Evolutionary conservation across 2,797 vertebrate genomes (phyloP), one percentile per base, ranked within the genome.

Genomic region (Aeoliscus strigatus): DNA sequence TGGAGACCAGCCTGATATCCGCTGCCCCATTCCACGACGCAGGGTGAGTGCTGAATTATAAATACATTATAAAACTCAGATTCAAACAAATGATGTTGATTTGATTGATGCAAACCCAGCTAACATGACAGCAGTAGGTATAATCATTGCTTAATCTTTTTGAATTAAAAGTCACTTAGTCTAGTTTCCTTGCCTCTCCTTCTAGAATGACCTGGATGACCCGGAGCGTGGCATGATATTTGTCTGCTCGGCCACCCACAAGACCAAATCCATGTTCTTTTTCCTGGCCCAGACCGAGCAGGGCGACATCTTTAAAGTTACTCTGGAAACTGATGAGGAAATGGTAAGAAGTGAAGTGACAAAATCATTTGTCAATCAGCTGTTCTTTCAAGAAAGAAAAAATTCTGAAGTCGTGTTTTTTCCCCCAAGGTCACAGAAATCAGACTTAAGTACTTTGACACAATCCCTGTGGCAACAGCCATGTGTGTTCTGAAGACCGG

Each of bases 221-320:
- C 96, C 96, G 1, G 96, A 98, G 76, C 90, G 96, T 30, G 96
- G 96, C 51, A 98, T 99, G 96, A 95, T 98, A 72, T 98, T 99
- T 61, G 96, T 99, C 60, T 99, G 96, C 78, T 97, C 96, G 39
- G 96, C 96, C 23, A 99, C 96, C 2, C 96, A 99, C 84, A 98
- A 99, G 83, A 99, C 96, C 81, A 99, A 99, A 69, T 94, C 96
- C 16, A 99, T 98, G 96, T 99, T 99, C 83, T 99, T 99, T 79
- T 99, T 99, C 83, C 80, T 99, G 82, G 93, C 95, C 31, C 96
- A 99, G 79, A 99, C 96, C 0, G 96, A 99, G 82, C 96, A 99
- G 74, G 96, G 96, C 3, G 96, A 99, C 72, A 98, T 99, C 60
- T 99, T 99, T 57, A 99, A 99, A 76, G 94, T 98, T 51, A 98